phyloP scores from a whole-genome alignment of 2,797 vertebrate species.

The Lepilemur ruficaudatus region DNA sequence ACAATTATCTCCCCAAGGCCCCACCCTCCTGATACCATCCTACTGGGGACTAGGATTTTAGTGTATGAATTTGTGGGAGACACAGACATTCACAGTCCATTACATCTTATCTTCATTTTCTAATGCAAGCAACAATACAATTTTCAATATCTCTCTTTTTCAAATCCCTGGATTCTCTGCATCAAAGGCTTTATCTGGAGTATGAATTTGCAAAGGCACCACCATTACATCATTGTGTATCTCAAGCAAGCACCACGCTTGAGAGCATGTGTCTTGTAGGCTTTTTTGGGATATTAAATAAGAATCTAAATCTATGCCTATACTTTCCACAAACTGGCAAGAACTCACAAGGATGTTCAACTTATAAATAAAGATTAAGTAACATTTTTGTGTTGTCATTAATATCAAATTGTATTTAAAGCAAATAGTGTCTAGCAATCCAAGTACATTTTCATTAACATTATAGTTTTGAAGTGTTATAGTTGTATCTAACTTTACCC shows the following conservation, averaged over 20 bases:
- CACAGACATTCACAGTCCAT: not conserved
- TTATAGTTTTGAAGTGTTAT: not conserved
- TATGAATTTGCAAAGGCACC: not conserved
- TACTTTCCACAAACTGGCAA: conserved; percentile 64
- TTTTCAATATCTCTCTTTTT: not conserved
- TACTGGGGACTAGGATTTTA: not conserved
- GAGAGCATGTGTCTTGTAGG: not conserved
- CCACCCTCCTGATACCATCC: not conserved
- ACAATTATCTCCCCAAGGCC: not conserved
- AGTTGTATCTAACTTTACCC: not conserved
- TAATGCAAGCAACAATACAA: not conserved
- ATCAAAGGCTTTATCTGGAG: not conserved
- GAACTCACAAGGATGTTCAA: conserved; percentile 72
- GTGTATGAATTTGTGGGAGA: not conserved
- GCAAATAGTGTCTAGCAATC: not conserved
- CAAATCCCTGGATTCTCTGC: not conserved
- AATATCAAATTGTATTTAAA: conserved; percentile 33
- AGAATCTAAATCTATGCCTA: conserved; percentile 66
- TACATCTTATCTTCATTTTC: not conserved
- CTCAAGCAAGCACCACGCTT: not conserved
- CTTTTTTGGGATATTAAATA: conserved; percentile 1
- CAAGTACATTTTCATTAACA: not conserved
- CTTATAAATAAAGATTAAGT: conserved; percentile 74
- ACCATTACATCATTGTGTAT: not conserved
- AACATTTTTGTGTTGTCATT: not conserved